Evolutionary conservation across 2,888 invertebrate genomes (phyloP), one percentile per base, ranked within the genome.

Genomic region (Ophion ellenae): DNA sequence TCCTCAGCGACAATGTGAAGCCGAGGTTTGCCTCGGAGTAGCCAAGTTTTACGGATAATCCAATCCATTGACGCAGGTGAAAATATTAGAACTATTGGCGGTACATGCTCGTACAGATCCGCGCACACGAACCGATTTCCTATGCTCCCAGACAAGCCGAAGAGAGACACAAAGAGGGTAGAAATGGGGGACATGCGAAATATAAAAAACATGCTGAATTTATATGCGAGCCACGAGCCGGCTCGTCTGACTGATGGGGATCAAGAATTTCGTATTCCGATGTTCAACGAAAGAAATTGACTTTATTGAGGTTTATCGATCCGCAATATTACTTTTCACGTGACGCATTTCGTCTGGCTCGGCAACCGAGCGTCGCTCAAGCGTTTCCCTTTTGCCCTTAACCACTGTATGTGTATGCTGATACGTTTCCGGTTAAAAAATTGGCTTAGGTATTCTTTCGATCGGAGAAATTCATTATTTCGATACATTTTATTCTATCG

Each of bases 271-370:
- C 90, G 93, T 92, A 94, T 94, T 94, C 94, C 93, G 92, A 94
- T 93, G 93, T 91, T 90, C 89, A 89, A 90, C 93, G 92, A 94
- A 93, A 93, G 92, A 93, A 94, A 94, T 94, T 94, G 93, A 94
- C 94, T 94, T 93, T 94, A 93, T 94, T 94, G 93, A 93, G 92
- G 93, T 93, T 93, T 94, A 94, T 94, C 92, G 94, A 94, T 94
- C 93, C 91, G 91, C 94, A 93, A 94, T 93, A 93, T 93, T 93
- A 11, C 93, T 93, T 92, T 92, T 86, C 77, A 77, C 77, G 59
- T 76, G 57, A 74, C 74, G 74, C 53, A 20, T 71, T 82, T 69
- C 32, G 53, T 40, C 67, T 53, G 53, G 57, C 74, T 82, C 69
- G 66, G 59, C 81, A 69, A 57, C 59, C 71, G 53, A 63, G 61